A percentile compares a stretch with the other conserved stretches of the same genome.
Evolutionary conservation across 2,113 vertebrate genomes (phyloP).

Genomic region (Strix aluco): DNA sequence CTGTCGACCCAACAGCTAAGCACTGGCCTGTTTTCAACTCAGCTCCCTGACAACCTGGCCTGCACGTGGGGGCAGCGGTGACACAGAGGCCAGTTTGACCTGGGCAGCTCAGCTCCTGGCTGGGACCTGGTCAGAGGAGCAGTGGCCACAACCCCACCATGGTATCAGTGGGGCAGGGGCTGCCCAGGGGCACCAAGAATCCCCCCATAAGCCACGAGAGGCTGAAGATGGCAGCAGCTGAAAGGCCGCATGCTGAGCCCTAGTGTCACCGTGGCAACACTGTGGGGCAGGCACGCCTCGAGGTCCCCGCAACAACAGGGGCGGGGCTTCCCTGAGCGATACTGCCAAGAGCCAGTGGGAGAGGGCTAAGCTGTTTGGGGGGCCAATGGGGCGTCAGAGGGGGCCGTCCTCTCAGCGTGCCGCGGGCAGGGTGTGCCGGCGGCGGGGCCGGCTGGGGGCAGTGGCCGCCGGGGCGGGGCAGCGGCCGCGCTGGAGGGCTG

Average conservation of each 20-base stretch:
- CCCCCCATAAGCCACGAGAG: fast-evolving
- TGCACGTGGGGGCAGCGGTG: fast-evolving
- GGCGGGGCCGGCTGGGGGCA: too few species aligned
- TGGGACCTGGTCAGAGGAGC: fast-evolving
- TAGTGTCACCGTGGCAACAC: not conserved
- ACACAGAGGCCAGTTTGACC: fast-evolving
- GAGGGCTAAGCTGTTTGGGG: not conserved
- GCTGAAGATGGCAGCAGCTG: not conserved
- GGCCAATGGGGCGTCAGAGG: not conserved
- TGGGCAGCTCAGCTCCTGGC: not conserved
- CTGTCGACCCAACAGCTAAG: fast-evolving
- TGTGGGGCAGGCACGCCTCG: fast-evolving
- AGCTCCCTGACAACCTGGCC: not conserved
- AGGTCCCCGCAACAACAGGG: fast-evolving
- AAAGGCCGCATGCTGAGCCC: fast-evolving
- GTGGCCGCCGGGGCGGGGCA: too few species aligned
- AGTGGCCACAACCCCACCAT: not conserved
- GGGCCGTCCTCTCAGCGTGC: fast-evolving
- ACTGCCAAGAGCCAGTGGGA: not conserved
- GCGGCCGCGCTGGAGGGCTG: too few species aligned
- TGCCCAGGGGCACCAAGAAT: not conserved
- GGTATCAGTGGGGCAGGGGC: fast-evolving
- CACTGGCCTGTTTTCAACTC: not conserved
- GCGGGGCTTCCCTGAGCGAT: not conserved
- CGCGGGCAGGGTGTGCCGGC: too few species aligned